Evolutionary conservation across 2,797 vertebrate genomes (phyloP).

Genomic region (Semotilus atromaculatus): DNA sequence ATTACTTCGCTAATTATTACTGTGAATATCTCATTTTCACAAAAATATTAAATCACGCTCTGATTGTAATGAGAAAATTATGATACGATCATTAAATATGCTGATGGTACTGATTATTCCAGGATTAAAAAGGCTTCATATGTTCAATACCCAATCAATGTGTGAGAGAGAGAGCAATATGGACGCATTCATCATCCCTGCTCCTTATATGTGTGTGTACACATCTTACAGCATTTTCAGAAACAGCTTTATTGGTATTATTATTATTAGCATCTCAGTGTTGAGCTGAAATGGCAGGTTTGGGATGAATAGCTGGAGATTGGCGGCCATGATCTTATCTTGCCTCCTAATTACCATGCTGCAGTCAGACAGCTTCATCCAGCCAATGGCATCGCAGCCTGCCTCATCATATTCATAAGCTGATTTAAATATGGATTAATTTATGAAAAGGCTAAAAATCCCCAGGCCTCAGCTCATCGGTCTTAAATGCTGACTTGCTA

Average conservation of each 20-base stretch:
- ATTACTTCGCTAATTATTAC: slow-evolving; percentile 80
- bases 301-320: slow-evolving; percentile 52
- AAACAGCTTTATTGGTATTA: slow-evolving; percentile 20
- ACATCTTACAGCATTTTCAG: neutral
- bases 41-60: slow-evolving; percentile 76
- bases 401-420: slow-evolving; percentile 41
- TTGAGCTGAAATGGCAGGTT: slow-evolving; percentile 21
- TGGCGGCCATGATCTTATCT: slow-evolving; percentile 52
- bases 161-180: slow-evolving; percentile 15
- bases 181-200: slow-evolving; percentile 2
- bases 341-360: slow-evolving; percentile 46
- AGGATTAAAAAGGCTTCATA: slow-evolving; percentile 55
- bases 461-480: neutral
- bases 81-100: slow-evolving; percentile 76
- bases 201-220: slow-evolving; percentile 19
- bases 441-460: slow-evolving; percentile 10
- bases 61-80: slow-evolving; percentile 80
- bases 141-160: slow-evolving; percentile 58
- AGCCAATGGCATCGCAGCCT: slow-evolving; percentile 48
- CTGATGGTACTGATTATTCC: slow-evolving; percentile 73
- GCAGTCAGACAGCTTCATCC: slow-evolving; percentile 42
- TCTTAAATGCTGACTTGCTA: slow-evolving; percentile 16
- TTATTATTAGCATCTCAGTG: slow-evolving; percentile 26
- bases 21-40: slow-evolving; percentile 76
- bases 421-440: slow-evolving; percentile 45